Conservation (phyloP, 1,140 invertebrate species). For the Bathynomus jamesi region DNA sequence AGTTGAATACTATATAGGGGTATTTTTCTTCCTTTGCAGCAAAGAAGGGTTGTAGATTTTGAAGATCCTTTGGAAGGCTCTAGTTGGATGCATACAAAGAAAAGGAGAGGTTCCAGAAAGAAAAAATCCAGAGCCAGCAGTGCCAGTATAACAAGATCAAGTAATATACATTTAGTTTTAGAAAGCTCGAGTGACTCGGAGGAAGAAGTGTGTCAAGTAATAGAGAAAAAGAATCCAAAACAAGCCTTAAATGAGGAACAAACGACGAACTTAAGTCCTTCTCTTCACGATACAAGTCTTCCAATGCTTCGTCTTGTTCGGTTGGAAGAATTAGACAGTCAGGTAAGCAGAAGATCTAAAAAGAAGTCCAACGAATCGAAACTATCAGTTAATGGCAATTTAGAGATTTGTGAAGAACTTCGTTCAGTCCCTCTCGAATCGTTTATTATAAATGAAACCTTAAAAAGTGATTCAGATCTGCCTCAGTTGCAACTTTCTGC, state of each 20-base stretch:
- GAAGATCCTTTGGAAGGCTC: constrained; percentile 9
- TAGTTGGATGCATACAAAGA: background rate
- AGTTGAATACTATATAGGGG: no score
- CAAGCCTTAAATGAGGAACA: no score
- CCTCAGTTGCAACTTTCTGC: no score
- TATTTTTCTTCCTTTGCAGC: no score
- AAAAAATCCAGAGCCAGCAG: background rate
- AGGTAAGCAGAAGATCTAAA: background rate
- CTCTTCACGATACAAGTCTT: background rate
- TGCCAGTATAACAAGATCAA: background rate
- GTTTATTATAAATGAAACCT: background rate
- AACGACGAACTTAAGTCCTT: no score
- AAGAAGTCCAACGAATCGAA: background rate
- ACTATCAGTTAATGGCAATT: background rate
- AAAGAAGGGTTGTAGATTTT: no score
- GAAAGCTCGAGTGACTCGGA: constrained; percentile 21
- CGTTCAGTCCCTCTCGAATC: background rate
- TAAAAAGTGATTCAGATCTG: no score
- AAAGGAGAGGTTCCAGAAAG: background rate
- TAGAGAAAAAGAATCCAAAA: no score
- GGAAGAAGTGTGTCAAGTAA: no score
- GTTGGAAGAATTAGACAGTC: background rate
- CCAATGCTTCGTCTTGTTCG: background rate
- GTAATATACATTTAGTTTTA: background rate
- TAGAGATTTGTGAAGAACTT: background rate